Conservation (phyloP, 2,888 invertebrate species). For the Hyposoter didymator region DNA sequence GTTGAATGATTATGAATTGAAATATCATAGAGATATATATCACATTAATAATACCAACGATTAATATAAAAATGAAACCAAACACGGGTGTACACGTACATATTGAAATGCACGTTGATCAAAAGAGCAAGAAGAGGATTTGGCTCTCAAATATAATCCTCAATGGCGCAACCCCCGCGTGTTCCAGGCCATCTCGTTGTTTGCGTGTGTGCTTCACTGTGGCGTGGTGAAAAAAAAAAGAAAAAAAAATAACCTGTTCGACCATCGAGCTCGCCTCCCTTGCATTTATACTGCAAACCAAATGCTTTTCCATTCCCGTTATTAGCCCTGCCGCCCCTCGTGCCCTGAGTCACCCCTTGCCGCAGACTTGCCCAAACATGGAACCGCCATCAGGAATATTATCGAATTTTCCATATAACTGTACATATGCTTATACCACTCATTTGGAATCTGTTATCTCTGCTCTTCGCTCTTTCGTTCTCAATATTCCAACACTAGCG, state of each 20-base stretch:
- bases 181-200: slow-evolving; percentile 50
- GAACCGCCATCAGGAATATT: slow-evolving; percentile 58
- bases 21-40: neutral
- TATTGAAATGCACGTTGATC: slow-evolving; percentile 61
- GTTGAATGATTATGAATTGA: neutral
- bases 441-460: neutral
- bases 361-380: slow-evolving; percentile 43
- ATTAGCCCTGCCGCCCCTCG: slow-evolving; percentile 58
- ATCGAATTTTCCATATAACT: slow-evolving; percentile 44
- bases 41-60: slow-evolving; percentile 4
- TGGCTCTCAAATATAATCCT: slow-evolving; percentile 47
- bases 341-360: slow-evolving; percentile 1
- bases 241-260: slow-evolving; percentile 36
- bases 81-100: slow-evolving; percentile 23
- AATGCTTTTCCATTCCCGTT: slow-evolving; percentile 64
- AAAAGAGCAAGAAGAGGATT: slow-evolving; percentile 43
- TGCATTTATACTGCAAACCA: slow-evolving; percentile 24
- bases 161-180: slow-evolving; percentile 37
- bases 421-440: neutral
- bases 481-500: neutral
- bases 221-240: slow-evolving; percentile 48
- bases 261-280: slow-evolving; percentile 4
- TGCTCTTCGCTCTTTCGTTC: neutral
- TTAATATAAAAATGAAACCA: slow-evolving; percentile 16
- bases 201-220: slow-evolving; percentile 49